These are phyloP conservation scores for Batillaria attramentaria DNA, from an alignment of 1,140 invertebrate species.

Conservation along the genomic window DNA sequence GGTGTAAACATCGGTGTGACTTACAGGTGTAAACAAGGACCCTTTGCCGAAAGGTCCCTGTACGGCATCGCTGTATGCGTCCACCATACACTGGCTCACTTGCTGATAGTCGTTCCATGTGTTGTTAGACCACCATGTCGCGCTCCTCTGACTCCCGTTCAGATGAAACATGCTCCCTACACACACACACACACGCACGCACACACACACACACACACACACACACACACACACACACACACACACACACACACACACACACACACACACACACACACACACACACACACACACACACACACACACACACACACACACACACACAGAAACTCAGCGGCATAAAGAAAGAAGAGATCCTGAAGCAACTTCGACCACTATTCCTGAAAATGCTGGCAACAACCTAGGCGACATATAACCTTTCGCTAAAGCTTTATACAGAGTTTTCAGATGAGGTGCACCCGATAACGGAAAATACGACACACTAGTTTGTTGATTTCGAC, in stretches of 20 bases:
- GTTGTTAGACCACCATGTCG: slow-evolving; percentile 48
- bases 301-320: slow-evolving; percentile 19
- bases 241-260: neutral
- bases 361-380: too few species aligned
- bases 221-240: neutral
- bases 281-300: too few species aligned
- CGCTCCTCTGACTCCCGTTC: slow-evolving; percentile 29
- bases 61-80: slow-evolving; percentile 39
- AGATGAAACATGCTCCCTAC: slow-evolving; percentile 40
- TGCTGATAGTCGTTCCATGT: slow-evolving; percentile 35
- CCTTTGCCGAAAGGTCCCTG: slow-evolving; percentile 46
- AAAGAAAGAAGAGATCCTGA: too few species aligned
- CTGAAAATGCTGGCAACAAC: too few species aligned
- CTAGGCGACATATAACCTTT: too few species aligned
- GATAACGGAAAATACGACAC: neutral
- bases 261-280: too few species aligned
- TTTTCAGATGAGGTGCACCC: too few species aligned
- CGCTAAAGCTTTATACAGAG: too few species aligned
- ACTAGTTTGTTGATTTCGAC: neutral
- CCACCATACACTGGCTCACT: slow-evolving; percentile 40
- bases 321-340: neutral
- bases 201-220: too few species aligned
- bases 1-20: too few species aligned
- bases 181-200: too few species aligned
- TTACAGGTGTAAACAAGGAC: too few species aligned